phyloP scores from a whole-genome alignment of 1,140 invertebrate genomes.

The Planococcus citri region DNA sequence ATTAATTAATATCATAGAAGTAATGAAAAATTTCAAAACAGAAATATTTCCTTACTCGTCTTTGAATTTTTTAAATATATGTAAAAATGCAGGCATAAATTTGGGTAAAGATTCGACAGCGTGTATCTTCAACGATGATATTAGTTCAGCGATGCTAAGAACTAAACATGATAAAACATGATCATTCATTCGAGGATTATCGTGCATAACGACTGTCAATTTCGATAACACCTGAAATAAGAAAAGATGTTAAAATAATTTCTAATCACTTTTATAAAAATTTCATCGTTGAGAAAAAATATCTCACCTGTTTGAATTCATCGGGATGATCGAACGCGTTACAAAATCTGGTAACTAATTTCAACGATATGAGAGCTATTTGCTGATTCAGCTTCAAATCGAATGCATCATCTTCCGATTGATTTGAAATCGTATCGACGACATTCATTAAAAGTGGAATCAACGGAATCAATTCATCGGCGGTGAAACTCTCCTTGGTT shows the following conservation, averaged over 20 bases:
- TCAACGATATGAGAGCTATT: constrained; percentile 64
- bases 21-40: too few relatives aligned
- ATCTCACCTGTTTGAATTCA: not conserved
- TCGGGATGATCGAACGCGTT: constrained; percentile 33
- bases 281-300: too few relatives aligned
- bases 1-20: too few relatives aligned
- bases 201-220: constrained; percentile 14
- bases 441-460: constrained; percentile 48
- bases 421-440: constrained; percentile 43
- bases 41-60: not conserved
- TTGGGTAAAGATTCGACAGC: constrained; percentile 54
- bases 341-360: constrained; percentile 59
- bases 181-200: constrained; percentile 31
- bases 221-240: constrained; percentile 10
- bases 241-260: not conserved
- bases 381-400: constrained; percentile 47
- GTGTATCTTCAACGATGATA: constrained; percentile 54
- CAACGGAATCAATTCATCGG: constrained; percentile 39
- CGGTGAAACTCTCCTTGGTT: constrained; percentile 27
- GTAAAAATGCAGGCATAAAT: constrained; percentile 67
- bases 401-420: constrained; percentile 33
- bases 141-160: constrained; percentile 68
- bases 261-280: too few relatives aligned
- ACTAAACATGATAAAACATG: constrained; percentile 57
- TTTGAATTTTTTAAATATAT: not conserved